Percentiles rank a stretch among this genome's conserved stretches.
Evolutionary conservation across 2,797 vertebrate species (phyloP).

Genomic region (Pseudopleuronectes americanus): DNA sequence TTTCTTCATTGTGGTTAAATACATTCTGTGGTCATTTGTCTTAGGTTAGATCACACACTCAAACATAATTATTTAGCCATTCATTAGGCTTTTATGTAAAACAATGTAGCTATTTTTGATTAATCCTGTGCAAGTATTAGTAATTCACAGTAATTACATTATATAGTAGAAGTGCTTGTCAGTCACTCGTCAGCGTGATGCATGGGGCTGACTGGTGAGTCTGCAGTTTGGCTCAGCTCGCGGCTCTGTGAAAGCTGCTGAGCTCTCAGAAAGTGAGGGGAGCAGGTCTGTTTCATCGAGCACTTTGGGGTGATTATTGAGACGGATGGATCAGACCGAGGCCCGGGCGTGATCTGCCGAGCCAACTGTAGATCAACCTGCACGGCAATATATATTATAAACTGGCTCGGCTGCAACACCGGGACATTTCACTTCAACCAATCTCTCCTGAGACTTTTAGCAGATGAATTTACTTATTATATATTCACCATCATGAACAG

Average conservation of each 20-base stretch:
- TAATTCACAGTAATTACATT: slow-evolving; percentile 42
- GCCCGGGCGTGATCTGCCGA: slow-evolving; percentile 23
- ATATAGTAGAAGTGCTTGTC: slow-evolving; percentile 40
- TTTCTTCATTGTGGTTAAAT: not conserved
- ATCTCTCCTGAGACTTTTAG: not conserved
- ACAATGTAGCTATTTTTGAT: slow-evolving; percentile 1
- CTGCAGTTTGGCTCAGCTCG: slow-evolving; percentile 55
- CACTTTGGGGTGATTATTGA: slow-evolving; percentile 67
- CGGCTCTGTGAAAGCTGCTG: slow-evolving; percentile 67
- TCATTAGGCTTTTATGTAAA: not conserved
- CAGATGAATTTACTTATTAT: not conserved
- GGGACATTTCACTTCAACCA: slow-evolving; percentile 1
- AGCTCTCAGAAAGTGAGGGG: slow-evolving; percentile 59
- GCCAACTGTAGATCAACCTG: slow-evolving; percentile 19
- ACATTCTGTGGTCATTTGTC: slow-evolving; percentile 6
- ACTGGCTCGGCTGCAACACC: slow-evolving; percentile 14
- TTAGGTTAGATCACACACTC: slow-evolving; percentile 9
- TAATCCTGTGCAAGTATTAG: not conserved
- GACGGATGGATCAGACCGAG: slow-evolving; percentile 55
- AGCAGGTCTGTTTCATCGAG: slow-evolving; percentile 43
- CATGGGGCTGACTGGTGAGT: slow-evolving; percentile 42
- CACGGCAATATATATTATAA: slow-evolving; percentile 22
- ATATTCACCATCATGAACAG: slow-evolving; percentile 3
- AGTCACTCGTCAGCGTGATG: slow-evolving; percentile 53
- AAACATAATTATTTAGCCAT: slow-evolving; percentile 15